Conservation (phyloP, 2,797 vertebrate species). For the Acrossocheilus wenchowensis region DNA sequence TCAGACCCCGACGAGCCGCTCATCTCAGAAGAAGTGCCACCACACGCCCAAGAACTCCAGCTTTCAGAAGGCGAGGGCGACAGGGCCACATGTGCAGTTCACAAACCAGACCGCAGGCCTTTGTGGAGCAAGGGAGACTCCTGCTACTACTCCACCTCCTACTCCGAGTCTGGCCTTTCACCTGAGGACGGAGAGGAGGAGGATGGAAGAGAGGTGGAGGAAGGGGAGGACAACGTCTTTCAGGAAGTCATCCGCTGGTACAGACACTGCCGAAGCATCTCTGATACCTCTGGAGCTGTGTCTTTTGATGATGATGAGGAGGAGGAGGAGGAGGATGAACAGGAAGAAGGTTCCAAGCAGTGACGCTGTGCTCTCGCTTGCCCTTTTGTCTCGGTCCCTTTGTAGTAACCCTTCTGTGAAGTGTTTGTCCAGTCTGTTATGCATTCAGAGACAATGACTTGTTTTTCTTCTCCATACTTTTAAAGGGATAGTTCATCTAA, state of each 20-base stretch:
- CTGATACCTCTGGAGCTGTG: conserved; percentile 90
- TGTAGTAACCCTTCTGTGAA: conserved; percentile 50
- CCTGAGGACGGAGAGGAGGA: conserved; percentile 85
- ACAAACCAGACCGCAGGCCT: conserved; percentile 78
- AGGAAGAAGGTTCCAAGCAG: conserved; percentile 71
- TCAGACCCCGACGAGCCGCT: conserved; percentile 64
- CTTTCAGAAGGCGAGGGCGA: conserved; percentile 76
- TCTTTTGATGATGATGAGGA: conserved; percentile 91
- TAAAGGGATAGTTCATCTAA: conserved; percentile 12
- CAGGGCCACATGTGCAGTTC: conserved; percentile 78
- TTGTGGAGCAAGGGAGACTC: conserved; percentile 87
- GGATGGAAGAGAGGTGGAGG: conserved; percentile 79
- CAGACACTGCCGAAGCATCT: conserved; percentile 83
- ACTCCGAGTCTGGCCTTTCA: conserved; percentile 86
- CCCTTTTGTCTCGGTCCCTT: conserved; percentile 40
- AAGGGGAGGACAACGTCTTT: conserved; percentile 78
- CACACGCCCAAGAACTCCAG: conserved; percentile 71
- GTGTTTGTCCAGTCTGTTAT: conserved; percentile 44
- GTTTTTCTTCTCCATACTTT: conserved; percentile 16
- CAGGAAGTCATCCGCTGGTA: conserved; percentile 78
- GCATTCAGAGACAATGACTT: conserved; percentile 41
- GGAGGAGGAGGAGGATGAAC: conserved; percentile 71
- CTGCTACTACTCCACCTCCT: conserved; percentile 89
- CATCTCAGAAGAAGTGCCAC: conserved; percentile 68
- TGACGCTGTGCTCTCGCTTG: conserved; percentile 63